phyloP scores from a whole-genome alignment of 2,797 vertebrate species.

The Pipistrellus pygmaeus region DNA sequence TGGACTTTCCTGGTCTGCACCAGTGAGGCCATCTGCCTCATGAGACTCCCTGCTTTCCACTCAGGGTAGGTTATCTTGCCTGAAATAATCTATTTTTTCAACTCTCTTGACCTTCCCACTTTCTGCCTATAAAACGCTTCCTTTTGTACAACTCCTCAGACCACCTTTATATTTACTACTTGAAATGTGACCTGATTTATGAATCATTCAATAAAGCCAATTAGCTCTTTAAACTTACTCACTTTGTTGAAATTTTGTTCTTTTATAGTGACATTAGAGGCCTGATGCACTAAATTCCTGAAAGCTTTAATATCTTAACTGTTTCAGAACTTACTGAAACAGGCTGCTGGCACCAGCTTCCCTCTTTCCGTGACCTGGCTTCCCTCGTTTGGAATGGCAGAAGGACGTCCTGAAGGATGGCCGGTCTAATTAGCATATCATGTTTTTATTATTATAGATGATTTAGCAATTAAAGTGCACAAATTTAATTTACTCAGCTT shows the following conservation, averaged over 20 bases:
- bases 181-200: background rate
- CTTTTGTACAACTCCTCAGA: background rate
- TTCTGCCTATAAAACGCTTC: background rate
- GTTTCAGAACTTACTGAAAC: no score
- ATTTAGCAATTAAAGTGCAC: background rate
- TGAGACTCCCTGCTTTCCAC: background rate
- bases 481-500: background rate
- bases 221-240: background rate
- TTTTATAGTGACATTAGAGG: background rate
- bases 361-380: no score
- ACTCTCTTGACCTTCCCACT: background rate
- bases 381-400: no score
- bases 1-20: background rate
- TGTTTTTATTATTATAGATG: background rate
- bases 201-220: background rate
- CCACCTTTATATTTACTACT: background rate
- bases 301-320: no score
- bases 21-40: background rate
- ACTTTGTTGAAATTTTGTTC: background rate
- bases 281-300: no score
- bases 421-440: no score
- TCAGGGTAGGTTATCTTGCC: background rate
- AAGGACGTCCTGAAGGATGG: no score
- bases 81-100: background rate
- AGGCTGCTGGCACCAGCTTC: no score